Conservation (phyloP, 2,113 vertebrate genomes). For the Rostratula benghalensis region DNA sequence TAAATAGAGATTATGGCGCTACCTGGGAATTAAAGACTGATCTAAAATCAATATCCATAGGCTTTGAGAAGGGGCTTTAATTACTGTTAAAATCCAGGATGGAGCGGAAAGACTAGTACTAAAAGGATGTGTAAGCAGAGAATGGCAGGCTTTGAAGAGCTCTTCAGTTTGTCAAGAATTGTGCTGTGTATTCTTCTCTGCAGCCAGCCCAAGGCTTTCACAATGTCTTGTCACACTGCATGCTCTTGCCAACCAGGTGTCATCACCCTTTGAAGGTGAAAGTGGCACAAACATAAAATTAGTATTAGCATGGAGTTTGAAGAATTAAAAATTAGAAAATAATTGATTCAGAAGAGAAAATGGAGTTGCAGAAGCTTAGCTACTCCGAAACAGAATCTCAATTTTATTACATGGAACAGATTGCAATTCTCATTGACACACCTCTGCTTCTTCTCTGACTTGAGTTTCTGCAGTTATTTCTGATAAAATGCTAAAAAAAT, state of each 20-base stretch:
- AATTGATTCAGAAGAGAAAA: background rate
- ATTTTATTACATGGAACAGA: background rate
- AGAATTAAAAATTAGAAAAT: background rate
- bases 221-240: background rate
- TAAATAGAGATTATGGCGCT: background rate
- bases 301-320: background rate
- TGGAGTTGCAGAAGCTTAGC: background rate
- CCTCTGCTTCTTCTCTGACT: background rate
- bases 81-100: background rate
- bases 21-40: background rate
- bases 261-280: background rate
- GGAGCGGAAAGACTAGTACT: background rate
- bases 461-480: background rate
- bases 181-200: background rate
- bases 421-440: background rate
- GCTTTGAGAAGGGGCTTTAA: background rate
- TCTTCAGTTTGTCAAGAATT: background rate
- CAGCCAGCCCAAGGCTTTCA: background rate
- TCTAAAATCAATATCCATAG: background rate
- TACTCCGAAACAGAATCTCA: background rate
- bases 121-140: background rate
- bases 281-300: background rate
- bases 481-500: conserved; percentile 12
- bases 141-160: background rate
- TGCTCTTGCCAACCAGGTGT: background rate